phyloP scores from a whole-genome alignment of 2,888 invertebrate genomes.

The Pristionchus exspectatus region DNA sequence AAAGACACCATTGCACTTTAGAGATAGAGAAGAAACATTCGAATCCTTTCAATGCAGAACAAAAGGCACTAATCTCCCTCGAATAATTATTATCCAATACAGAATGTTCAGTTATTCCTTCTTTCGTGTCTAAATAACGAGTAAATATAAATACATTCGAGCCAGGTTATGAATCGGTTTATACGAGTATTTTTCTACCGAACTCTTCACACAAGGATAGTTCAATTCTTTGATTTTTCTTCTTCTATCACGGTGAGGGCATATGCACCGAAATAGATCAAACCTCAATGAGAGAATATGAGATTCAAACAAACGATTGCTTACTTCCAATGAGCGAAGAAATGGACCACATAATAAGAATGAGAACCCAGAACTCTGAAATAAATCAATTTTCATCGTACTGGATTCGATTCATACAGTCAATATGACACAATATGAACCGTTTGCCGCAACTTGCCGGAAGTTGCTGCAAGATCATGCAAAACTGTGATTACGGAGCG shows the following conservation, averaged over 20 bases:
- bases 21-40: neutral
- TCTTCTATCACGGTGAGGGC: neutral
- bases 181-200: neutral
- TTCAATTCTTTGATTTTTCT: neutral
- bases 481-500: no score
- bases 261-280: neutral
- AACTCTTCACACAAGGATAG: neutral
- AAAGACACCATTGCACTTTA: constrained; percentile 22
- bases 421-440: no score
- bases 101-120: neutral
- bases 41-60: neutral
- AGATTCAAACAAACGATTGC: neutral
- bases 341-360: neutral
- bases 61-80: neutral
- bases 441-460: no score
- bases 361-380: neutral
- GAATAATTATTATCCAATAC: neutral
- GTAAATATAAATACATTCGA: neutral
- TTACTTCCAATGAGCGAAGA: neutral
- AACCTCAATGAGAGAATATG: neutral
- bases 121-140: neutral
- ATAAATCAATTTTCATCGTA: neutral
- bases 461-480: no score
- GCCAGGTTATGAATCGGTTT: neutral
- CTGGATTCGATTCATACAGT: neutral